Conservation (phyloP, 2,113 vertebrate genomes). For the Oreotragus oreotragus region DNA sequence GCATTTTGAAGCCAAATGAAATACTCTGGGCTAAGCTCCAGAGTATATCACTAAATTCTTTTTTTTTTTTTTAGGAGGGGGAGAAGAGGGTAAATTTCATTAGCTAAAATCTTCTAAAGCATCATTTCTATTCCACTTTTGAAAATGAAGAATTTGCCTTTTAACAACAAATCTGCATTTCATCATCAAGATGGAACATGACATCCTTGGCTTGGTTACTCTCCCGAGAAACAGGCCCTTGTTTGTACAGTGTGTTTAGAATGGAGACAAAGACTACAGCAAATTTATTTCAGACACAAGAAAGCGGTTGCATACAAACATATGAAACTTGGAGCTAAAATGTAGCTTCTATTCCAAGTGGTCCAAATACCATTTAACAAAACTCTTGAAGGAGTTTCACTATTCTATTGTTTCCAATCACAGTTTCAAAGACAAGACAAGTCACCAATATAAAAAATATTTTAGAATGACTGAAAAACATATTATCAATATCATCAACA, state of each 20-base stretch:
- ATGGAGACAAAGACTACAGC: background rate
- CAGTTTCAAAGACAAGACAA: background rate
- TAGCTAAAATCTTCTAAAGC: constrained; percentile 40
- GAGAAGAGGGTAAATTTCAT: constrained; percentile 22
- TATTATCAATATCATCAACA: background rate
- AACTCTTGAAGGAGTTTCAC: constrained; percentile 16
- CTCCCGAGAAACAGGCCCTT: constrained; percentile 33
- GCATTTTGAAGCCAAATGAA: constrained; percentile 30
- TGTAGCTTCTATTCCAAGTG: background rate
- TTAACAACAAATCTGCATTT: constrained; percentile 68
- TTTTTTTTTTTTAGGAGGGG: background rate
- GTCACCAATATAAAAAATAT: background rate
- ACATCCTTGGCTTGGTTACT: constrained; percentile 47
- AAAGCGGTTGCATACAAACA: background rate
- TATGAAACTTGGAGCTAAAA: background rate
- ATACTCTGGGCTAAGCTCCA: constrained; percentile 29
- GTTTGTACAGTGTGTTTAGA: constrained; percentile 40
- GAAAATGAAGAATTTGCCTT: constrained; percentile 51
- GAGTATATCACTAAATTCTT: background rate
- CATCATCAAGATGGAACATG: constrained; percentile 60
- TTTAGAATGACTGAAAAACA: constrained; percentile 10
- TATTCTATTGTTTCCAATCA: constrained; percentile 31
- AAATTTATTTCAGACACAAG: constrained; percentile 25
- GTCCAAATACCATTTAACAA: background rate
- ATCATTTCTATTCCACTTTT: constrained; percentile 51